Evolutionary conservation across 2,888 invertebrate genomes (phyloP).

Genomic region (Leptinotarsa haldemani): DNA sequence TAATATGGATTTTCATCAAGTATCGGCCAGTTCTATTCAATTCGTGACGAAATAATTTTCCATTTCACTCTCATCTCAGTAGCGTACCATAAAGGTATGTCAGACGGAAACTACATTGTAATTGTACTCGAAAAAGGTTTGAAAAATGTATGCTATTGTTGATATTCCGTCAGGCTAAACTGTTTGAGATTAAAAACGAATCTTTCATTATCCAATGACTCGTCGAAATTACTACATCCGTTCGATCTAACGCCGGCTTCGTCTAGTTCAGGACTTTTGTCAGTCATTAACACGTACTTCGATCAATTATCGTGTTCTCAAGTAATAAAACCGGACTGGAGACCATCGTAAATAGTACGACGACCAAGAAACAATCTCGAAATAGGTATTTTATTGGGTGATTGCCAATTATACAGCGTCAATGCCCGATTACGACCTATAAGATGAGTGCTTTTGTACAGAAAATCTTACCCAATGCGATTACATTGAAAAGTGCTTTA

Average conservation of each 20-base stretch:
- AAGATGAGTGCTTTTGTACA: background rate
- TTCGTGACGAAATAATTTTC: too few species aligned
- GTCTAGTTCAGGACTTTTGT: background rate
- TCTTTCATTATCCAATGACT: background rate
- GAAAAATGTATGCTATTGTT: too few species aligned
- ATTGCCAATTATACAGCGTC: conserved; percentile 12
- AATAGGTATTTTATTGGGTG: conserved; percentile 15
- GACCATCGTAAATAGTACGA: conserved; percentile 10
- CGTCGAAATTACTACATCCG: background rate
- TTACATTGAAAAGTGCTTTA: background rate
- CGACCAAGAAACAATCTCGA: conserved; percentile 4
- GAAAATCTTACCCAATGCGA: background rate
- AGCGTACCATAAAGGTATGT: too few species aligned
- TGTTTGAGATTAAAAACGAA: too few species aligned
- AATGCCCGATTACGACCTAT: conserved; percentile 3
- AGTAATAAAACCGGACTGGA: conserved; percentile 1
- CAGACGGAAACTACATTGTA: too few species aligned
- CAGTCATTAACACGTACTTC: conserved; percentile 8
- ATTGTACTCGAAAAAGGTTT: too few species aligned
- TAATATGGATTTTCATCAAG: too few species aligned
- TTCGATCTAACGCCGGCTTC: background rate
- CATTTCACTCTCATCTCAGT: too few species aligned
- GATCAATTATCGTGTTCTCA: background rate
- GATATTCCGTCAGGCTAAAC: too few species aligned
- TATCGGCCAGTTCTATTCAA: too few species aligned